Conservation (phyloP, 1,140 invertebrate genomes). For the Drosophila triauraria region DNA sequence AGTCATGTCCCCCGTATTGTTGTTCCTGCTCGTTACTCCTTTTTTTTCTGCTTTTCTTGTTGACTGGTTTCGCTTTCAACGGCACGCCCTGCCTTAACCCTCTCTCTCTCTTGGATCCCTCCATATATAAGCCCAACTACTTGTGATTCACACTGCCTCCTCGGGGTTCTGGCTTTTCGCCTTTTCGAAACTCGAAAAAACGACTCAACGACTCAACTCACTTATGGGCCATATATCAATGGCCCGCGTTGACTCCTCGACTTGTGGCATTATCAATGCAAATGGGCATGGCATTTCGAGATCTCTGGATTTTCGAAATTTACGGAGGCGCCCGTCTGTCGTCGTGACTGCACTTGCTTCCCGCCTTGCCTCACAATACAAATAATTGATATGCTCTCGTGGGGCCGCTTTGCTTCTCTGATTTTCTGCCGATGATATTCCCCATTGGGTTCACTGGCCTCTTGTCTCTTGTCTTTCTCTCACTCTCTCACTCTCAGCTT, state of each 20-base stretch:
- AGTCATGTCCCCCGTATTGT: slow-evolving; percentile 26
- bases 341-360: slow-evolving; percentile 28
- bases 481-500: slow-evolving; percentile 20
- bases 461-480: too few relatives aligned
- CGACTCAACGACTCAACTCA: slow-evolving; percentile 26
- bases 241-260: slow-evolving; percentile 36
- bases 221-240: slow-evolving; percentile 54
- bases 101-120: background rate
- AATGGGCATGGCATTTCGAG: slow-evolving; percentile 43
- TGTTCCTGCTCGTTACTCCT: slow-evolving; percentile 48
- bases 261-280: slow-evolving; percentile 67
- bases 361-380: slow-evolving; percentile 55
- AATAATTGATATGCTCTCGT: slow-evolving; percentile 74
- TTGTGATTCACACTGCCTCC: slow-evolving; percentile 68
- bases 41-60: slow-evolving; percentile 34
- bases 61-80: slow-evolving; percentile 74
- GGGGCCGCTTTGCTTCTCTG: slow-evolving; percentile 12
- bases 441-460: slow-evolving; percentile 21
- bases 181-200: slow-evolving; percentile 22
- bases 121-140: slow-evolving; percentile 10
- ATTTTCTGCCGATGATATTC: slow-evolving; percentile 28
- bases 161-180: slow-evolving; percentile 49
- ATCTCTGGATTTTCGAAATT: slow-evolving; percentile 10
- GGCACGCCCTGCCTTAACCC: slow-evolving; percentile 16
- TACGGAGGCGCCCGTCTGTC: slow-evolving; percentile 37